Base-by-base conservation (phyloP, 2,888 invertebrate species). In the Callosobruchus maculatus region DNA sequence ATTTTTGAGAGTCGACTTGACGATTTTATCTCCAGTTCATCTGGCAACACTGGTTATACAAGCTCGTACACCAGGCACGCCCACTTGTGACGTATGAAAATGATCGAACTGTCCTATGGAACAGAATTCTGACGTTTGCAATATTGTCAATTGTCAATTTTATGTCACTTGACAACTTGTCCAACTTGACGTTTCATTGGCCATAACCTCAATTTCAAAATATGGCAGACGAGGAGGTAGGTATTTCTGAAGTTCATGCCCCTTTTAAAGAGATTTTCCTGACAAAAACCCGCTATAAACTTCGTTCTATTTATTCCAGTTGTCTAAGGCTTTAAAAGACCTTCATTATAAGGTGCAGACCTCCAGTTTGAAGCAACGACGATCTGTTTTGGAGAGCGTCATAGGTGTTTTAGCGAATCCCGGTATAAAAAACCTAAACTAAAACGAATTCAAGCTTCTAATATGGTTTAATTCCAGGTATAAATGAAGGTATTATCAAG, bases 331-430 rank as follows among this genome's bases (percentile, higher is more conserved):
- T 83, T 88, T 94, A 80, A 93, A 93, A 87, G 93, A 94, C 89
- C 89, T 94, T 83, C 92, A 93, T 74, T 90, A 90, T 85, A 91
- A 90, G 87, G 90, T 94, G 82, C 93, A 94, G 86, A 92, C 92
- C 83, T 90, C 93, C 79, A 93, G 93, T 87, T 88, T 91, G 84
- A 92, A 91, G 84, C 92, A 92, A 83, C 90, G 94, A 83, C 91
- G 90, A 84, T 88, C 90, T 85, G 89, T 93, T 82, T 88, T 93
- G 78, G 87, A 91, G 82, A 91, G 92, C 88, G 92, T 94, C 85
- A 90, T 90, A 83, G 88, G 90, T 86, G 91, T 94, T 85, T 89
- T 95, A 85, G 89, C 91, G 83, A 91, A 93, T 85, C 91, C 93
- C 88, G 94, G 95, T 95, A 88, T 80, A 70, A 74, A 74, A 74